Conservation (phyloP, 2,888 invertebrate genomes). For the Hesperia comma region DNA sequence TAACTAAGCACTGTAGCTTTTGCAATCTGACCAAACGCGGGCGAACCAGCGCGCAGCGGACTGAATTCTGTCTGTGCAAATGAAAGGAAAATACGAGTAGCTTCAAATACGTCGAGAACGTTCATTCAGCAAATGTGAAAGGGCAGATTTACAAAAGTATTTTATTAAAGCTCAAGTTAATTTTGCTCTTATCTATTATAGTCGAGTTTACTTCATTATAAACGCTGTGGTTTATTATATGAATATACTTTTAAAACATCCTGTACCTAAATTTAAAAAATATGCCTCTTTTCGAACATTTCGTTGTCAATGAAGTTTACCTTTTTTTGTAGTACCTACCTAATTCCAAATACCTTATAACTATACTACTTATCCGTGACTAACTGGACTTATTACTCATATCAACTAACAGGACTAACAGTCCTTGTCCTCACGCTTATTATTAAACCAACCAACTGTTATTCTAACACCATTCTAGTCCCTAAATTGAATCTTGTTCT, state of each 20-base stretch:
- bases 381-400: too few relatives aligned
- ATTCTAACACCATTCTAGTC: too few relatives aligned
- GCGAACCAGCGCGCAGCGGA: neutral
- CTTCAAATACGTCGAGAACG: slow-evolving; percentile 22
- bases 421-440: too few relatives aligned
- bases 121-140: slow-evolving; percentile 28
- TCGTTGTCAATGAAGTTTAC: neutral
- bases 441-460: too few relatives aligned
- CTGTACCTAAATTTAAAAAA: neutral
- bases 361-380: too few relatives aligned
- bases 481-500: too few relatives aligned
- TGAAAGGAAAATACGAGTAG: slow-evolving; percentile 28
- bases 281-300: neutral
- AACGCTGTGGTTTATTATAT: slow-evolving; percentile 6
- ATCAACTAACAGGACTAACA: too few relatives aligned
- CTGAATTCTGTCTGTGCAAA: slow-evolving; percentile 31
- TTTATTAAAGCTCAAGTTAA: slow-evolving; percentile 20
- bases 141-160: slow-evolving; percentile 26
- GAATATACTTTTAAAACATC: neutral
- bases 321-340: too few relatives aligned
- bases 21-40: slow-evolving; percentile 29
- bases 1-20: slow-evolving; percentile 25
- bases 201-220: slow-evolving; percentile 5
- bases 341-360: too few relatives aligned
- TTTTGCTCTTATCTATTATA: slow-evolving; percentile 14